A percentile compares a stretch with the other conserved stretches of the same genome.
Evolutionary conservation across 2,797 vertebrate species (phyloP).

Genomic region (Platalea minor): DNA sequence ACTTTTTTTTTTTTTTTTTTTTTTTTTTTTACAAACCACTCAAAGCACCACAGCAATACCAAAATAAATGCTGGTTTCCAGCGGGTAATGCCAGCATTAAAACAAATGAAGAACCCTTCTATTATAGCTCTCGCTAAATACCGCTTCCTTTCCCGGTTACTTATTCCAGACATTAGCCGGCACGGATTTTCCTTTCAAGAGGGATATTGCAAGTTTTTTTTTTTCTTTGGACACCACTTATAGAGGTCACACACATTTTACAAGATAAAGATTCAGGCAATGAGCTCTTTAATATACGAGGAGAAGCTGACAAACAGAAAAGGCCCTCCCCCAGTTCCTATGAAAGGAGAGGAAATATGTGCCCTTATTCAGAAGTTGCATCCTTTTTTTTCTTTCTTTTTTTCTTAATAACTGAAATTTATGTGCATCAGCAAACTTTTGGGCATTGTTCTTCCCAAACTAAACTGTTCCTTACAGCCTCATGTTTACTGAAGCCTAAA

Average conservation of each 20-base stretch:
- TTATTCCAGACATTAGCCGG: slow-evolving; percentile 13
- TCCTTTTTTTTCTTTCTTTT: slow-evolving; percentile 12
- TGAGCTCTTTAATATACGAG: slow-evolving; percentile 57
- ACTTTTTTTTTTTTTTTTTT: background rate
- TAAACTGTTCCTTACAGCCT: slow-evolving; percentile 76
- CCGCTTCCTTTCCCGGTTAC: background rate
- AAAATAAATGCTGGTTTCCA: background rate
- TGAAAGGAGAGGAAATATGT: slow-evolving; percentile 61
- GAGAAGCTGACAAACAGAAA: slow-evolving; percentile 48
- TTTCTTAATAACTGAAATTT: slow-evolving; percentile 78
- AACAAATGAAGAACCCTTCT: background rate
- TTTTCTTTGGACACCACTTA: slow-evolving; percentile 30
- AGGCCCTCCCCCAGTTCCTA: slow-evolving; percentile 55
- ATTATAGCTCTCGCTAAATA: background rate
- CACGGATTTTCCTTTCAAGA: slow-evolving; percentile 19
- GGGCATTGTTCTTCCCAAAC: slow-evolving; percentile 76
- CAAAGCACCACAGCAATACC: background rate
- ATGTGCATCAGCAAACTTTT: slow-evolving; percentile 74
- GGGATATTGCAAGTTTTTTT: background rate
- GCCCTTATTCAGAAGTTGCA: slow-evolving; percentile 72
- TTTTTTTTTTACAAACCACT: background rate
- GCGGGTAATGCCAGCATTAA: background rate
- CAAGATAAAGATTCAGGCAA: slow-evolving; percentile 35
- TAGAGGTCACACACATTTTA: slow-evolving; percentile 31
- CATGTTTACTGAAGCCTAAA: slow-evolving; percentile 83